phyloP scores from a whole-genome alignment of 2,113 vertebrate genomes.

The Nyctereutes procyonoides region DNA sequence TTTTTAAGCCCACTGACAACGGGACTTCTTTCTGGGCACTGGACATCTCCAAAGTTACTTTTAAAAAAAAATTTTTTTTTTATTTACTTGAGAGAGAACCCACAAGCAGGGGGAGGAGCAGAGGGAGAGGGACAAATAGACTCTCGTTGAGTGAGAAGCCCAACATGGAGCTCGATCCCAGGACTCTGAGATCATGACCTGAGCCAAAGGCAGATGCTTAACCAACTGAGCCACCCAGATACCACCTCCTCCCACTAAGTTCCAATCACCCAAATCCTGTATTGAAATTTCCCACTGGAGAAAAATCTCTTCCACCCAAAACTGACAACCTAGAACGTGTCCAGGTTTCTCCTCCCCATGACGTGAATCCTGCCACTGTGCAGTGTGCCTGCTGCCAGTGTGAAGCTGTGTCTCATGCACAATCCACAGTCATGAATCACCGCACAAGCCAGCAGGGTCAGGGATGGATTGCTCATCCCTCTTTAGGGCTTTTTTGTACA shows the following conservation, averaged over 20 bases:
- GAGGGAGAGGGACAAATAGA: background rate
- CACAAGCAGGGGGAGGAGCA: background rate
- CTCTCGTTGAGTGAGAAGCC: background rate
- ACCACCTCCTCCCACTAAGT: background rate
- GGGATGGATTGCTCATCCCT: background rate
- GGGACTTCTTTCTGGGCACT: background rate
- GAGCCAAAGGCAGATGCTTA: background rate
- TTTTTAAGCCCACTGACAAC: background rate
- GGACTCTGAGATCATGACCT: background rate
- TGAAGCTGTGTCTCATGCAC: background rate
- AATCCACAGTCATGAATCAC: background rate
- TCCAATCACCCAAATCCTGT: background rate
- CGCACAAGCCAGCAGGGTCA: rapidly evolving
- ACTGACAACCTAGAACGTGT: background rate
- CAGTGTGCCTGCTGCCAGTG: rapidly evolving
- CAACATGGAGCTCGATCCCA: background rate
- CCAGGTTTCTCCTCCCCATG: rapidly evolving
- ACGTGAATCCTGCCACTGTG: rapidly evolving
- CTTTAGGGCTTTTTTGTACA: background rate
- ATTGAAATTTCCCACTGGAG: background rate
- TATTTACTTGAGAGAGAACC: background rate
- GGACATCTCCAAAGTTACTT: background rate
- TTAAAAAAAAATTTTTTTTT: background rate
- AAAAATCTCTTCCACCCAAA: background rate
- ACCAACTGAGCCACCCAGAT: background rate